Percentiles rank a stretch among this genome's conserved stretches.
These are phyloP conservation scores for Smithornis capensis DNA, from an alignment of 2,113 vertebrate genomes.

Conservation along the genomic window DNA sequence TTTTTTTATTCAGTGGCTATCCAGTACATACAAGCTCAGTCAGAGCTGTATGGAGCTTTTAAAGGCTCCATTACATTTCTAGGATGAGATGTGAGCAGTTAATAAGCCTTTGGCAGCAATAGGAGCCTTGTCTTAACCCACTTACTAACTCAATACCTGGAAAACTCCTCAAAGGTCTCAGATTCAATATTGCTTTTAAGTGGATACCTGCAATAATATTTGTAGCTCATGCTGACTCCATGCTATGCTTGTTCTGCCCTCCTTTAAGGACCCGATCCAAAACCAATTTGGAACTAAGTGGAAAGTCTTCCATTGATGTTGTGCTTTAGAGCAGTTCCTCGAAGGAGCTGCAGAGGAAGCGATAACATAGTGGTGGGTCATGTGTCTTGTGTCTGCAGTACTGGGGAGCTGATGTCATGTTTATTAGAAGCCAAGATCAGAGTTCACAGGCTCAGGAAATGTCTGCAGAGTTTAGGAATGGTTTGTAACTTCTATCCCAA, in stretches of 20 bases:
- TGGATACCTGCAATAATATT: background rate
- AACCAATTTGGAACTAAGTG: conserved; percentile 9
- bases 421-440: conserved; percentile 68
- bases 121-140: background rate
- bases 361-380: conserved; percentile 48
- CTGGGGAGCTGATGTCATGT: conserved; percentile 64
- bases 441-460: conserved; percentile 70
- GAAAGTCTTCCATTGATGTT: conserved; percentile 39
- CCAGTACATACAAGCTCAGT: background rate
- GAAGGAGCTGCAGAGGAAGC: conserved; percentile 59
- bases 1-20: background rate
- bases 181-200: background rate
- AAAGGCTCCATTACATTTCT: background rate
- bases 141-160: background rate
- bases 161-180: background rate
- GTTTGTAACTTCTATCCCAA: conserved; percentile 64
- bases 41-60: background rate
- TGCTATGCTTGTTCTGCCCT: conserved; percentile 14
- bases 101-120: background rate
- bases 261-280: conserved; percentile 22
- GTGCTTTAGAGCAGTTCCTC: background rate
- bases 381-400: conserved; percentile 57
- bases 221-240: background rate
- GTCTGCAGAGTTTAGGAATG: conserved; percentile 67
- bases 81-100: background rate